These are phyloP conservation scores for Polylopha cassiicola DNA, from an alignment of 2,888 invertebrate genomes.

Conservation along the genomic window DNA sequence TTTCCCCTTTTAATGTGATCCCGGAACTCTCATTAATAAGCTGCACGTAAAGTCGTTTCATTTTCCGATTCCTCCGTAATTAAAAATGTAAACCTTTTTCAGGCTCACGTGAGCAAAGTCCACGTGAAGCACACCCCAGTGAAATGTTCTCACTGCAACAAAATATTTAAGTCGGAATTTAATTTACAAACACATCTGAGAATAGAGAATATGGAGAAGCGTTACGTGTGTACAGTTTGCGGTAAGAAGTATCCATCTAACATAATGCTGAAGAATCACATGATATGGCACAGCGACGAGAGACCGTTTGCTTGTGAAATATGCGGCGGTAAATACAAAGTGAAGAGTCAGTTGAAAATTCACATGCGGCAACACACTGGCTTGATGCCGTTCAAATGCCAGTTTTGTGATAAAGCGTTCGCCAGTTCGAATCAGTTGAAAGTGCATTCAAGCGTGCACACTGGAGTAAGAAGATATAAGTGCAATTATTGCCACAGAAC, in stretches of 20 bases:
- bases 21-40: no score
- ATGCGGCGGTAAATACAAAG: conserved; percentile 24
- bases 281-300: conserved; percentile 26
- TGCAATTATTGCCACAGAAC: conserved; percentile 20
- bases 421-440: conserved; percentile 22
- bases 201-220: conserved; percentile 19
- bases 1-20: no score
- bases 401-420: conserved; percentile 21
- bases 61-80: no score
- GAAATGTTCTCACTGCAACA: conserved; percentile 24
- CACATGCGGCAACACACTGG: conserved; percentile 25
- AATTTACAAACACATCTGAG: conserved; percentile 21
- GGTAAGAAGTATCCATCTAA: conserved; percentile 21
- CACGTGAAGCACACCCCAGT: conserved; percentile 12
- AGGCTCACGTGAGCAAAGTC: conserved; percentile 11
- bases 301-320: conserved; percentile 23
- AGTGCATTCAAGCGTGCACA: conserved; percentile 23
- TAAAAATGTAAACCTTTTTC: conserved; percentile 1
- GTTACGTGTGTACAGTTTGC: conserved; percentile 21
- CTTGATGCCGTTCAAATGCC: conserved; percentile 23
- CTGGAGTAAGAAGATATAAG: conserved; percentile 22
- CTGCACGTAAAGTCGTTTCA: no score
- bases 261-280: conserved; percentile 21
- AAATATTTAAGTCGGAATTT: conserved; percentile 23
- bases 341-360: conserved; percentile 23